These are phyloP conservation scores for Leptarthrus brevirostris DNA, from an alignment of 2,888 invertebrate genomes.

Conservation along the genomic window DNA sequence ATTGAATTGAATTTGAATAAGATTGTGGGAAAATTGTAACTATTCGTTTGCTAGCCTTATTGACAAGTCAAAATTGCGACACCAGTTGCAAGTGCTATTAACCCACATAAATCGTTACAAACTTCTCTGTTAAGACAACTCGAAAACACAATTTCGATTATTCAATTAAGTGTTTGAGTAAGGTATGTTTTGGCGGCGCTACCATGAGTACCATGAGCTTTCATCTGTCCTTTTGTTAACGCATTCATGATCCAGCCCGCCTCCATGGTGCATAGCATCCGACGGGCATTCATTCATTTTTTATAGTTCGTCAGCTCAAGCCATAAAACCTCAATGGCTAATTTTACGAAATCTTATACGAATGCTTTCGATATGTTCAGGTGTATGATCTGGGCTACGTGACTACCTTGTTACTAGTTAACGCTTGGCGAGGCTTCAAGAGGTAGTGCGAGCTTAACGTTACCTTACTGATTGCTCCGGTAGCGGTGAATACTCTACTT, in stretches of 20 bases:
- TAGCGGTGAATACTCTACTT: background rate
- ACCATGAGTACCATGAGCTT: slow-evolving; percentile 19
- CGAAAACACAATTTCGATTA: slow-evolving; percentile 23
- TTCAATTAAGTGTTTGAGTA: slow-evolving; percentile 41
- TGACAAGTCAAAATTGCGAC: slow-evolving; percentile 17
- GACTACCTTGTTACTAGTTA: slow-evolving; percentile 41
- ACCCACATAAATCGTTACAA: slow-evolving; percentile 19
- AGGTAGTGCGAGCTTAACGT: background rate
- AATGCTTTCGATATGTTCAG: slow-evolving; percentile 37
- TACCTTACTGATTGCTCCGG: slow-evolving; percentile 2
- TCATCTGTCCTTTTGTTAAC: slow-evolving; percentile 37
- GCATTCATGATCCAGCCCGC: slow-evolving; percentile 39
- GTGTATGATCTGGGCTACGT: slow-evolving; percentile 44
- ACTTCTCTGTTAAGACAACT: background rate
- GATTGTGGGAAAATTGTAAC: no score
- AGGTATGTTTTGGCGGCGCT: slow-evolving; percentile 38
- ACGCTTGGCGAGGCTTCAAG: slow-evolving; percentile 20
- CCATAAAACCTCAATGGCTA: slow-evolving; percentile 28
- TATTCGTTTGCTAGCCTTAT: no score
- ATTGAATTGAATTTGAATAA: no score
- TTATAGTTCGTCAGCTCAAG: slow-evolving; percentile 2
- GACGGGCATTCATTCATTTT: slow-evolving; percentile 28
- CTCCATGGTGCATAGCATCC: slow-evolving; percentile 14
- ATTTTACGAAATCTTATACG: slow-evolving; percentile 37
- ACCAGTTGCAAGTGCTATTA: slow-evolving; percentile 13